These are phyloP conservation scores for Orchestes rusci DNA, from an alignment of 2,888 invertebrate species.

Conservation along the genomic window DNA sequence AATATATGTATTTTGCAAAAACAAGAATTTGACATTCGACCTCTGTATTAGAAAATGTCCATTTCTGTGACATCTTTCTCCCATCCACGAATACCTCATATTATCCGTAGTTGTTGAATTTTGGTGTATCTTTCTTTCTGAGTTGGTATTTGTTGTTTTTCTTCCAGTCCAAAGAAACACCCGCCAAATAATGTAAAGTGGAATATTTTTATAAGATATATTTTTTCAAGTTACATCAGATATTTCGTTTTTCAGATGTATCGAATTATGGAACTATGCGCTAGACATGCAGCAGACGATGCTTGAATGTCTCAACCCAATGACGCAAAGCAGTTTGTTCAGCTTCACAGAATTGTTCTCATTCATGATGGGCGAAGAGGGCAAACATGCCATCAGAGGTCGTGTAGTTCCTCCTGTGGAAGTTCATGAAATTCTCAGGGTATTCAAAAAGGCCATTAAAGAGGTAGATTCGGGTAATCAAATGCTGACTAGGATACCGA, in stretches of 20 bases:
- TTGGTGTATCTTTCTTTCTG: too few species aligned
- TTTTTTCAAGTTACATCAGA: too few species aligned
- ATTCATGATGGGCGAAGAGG: slow-evolving; percentile 87
- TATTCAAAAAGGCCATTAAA: slow-evolving; percentile 74
- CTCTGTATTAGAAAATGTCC: too few species aligned
- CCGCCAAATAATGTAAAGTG: too few species aligned
- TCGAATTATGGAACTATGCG: slow-evolving; percentile 94
- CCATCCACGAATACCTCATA: too few species aligned
- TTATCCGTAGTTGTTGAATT: too few species aligned
- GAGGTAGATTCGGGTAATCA: slow-evolving; percentile 63
- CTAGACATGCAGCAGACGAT: slow-evolving; percentile 93
- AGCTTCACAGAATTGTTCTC: slow-evolving; percentile 93
- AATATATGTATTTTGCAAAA: too few species aligned
- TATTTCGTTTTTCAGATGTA: slow-evolving; percentile 64
- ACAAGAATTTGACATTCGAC: too few species aligned
- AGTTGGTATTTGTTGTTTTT: too few species aligned
- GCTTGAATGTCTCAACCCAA: slow-evolving; percentile 85
- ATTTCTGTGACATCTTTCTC: too few species aligned
- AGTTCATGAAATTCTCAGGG: slow-evolving; percentile 73
- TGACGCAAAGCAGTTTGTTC: slow-evolving; percentile 90
- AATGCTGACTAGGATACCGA: slow-evolving; percentile 52
- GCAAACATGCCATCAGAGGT: slow-evolving; percentile 49
- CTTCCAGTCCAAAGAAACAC: too few species aligned
- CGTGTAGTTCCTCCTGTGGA: slow-evolving; percentile 65
- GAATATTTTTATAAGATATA: too few species aligned